phyloP scores from a whole-genome alignment of 2,113 vertebrate species.

The Pollimyrus isidori region DNA sequence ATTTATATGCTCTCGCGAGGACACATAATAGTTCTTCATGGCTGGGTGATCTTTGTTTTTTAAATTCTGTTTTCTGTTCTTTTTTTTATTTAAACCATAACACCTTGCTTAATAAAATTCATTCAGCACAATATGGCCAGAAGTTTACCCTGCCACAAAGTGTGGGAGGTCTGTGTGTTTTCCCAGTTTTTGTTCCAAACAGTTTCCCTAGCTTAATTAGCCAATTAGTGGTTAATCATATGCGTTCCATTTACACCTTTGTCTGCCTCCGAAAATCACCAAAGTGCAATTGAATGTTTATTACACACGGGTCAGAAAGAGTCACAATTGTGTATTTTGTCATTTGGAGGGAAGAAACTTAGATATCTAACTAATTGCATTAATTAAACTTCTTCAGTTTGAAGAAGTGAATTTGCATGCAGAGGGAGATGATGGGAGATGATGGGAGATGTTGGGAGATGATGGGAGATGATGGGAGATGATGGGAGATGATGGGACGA shows the following conservation, averaged over 20 bases:
- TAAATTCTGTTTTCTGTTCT: neutral
- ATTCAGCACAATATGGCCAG: neutral
- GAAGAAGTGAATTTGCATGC: neutral
- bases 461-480: no score
- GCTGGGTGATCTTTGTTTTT: neutral
- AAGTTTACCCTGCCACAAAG: neutral
- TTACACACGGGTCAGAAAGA: neutral
- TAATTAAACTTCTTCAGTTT: no score
- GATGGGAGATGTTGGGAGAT: no score
- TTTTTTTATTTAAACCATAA: neutral
- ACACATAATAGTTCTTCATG: neutral
- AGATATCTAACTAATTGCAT: neutral
- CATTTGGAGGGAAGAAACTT: neutral
- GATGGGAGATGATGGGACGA: neutral
- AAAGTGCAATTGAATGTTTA: neutral
- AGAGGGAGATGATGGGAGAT: neutral
- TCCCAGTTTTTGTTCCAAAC: neutral
- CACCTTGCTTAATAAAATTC: neutral
- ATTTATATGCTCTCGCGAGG: neutral
- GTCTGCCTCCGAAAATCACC: neutral
- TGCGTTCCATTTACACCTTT: neutral
- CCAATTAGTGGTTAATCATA: slow-evolving; percentile 11
- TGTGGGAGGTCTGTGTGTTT: neutral
- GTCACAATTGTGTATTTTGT: neutral
- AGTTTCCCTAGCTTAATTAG: slow-evolving; percentile 1